Evolutionary conservation across 2,797 vertebrate genomes (phyloP).

Genomic region (Cyprinodon diabolis): DNA sequence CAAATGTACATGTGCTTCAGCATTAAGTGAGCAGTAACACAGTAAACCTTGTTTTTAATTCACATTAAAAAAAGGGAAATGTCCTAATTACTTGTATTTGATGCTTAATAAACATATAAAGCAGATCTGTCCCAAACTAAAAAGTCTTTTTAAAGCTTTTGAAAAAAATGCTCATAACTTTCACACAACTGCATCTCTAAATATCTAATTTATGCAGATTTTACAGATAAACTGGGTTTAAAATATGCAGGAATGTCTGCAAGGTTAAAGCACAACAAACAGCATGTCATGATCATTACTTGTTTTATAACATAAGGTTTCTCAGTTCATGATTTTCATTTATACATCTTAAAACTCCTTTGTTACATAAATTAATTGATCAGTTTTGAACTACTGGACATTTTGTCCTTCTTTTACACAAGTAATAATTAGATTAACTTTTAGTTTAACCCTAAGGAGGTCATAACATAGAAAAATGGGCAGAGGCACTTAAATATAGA

Average conservation of each 20-base stretch:
- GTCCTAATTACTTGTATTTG: neutral
- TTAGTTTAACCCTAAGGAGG: constrained; percentile 38
- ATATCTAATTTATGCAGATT: too few relatives aligned
- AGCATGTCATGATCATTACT: neutral
- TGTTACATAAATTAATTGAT: constrained; percentile 6
- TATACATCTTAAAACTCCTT: neutral
- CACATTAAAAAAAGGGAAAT: too few relatives aligned
- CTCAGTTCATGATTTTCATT: neutral
- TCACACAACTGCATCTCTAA: too few relatives aligned
- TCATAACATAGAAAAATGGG: constrained; percentile 44
- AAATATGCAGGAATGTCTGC: neutral
- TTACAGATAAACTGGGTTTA: neutral
- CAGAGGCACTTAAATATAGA: constrained; percentile 14
- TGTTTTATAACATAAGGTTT: neutral
- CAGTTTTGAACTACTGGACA: constrained; percentile 3
- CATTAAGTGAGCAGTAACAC: neutral
- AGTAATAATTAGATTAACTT: constrained; percentile 27
- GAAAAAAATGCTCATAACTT: too few relatives aligned
- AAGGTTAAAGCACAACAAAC: neutral
- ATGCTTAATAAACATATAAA: neutral
- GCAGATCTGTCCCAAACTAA: neutral
- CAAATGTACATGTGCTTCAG: neutral
- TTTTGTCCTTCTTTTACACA: constrained; percentile 26
- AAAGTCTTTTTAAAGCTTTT: neutral
- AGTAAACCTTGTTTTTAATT: neutral